Conservation (phyloP, 2,113 vertebrate genomes). For the Neolamprologus sp. region DNA sequence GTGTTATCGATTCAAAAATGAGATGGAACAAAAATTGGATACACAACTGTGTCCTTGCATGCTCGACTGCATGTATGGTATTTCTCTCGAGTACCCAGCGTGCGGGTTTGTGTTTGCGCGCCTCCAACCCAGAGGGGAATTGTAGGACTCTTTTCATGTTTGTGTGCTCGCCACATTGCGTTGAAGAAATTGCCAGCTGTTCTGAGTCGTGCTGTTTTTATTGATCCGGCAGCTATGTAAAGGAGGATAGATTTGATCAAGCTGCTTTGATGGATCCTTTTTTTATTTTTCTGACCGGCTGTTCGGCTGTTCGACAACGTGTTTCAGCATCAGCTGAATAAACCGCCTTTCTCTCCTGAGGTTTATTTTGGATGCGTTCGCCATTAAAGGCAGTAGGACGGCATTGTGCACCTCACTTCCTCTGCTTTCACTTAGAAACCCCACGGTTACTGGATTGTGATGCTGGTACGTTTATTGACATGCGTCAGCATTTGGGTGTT, state of each 20-base stretch:
- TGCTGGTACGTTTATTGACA: not conserved
- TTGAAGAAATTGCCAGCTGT: not conserved
- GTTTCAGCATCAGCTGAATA: not conserved
- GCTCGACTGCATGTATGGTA: not conserved
- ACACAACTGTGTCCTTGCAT: not conserved
- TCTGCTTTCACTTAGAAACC: not conserved
- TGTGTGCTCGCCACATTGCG: not conserved
- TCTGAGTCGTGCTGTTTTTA: not conserved
- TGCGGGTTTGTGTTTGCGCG: not conserved
- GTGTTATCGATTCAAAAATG: constrained; percentile 52
- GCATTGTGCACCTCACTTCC: not conserved
- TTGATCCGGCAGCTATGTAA: not conserved
- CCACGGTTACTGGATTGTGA: not conserved
- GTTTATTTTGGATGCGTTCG: not conserved
- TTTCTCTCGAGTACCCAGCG: not conserved
- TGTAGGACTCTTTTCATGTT: not conserved
- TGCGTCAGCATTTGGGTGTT: not conserved
- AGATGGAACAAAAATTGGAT: not conserved
- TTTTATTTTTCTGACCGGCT: not conserved
- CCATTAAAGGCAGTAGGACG: not conserved
- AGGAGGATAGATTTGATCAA: not conserved
- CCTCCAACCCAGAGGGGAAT: not conserved
- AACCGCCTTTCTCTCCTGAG: not conserved
- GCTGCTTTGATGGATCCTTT: not conserved
- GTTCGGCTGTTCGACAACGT: not conserved